Percentiles rank a stretch among this genome's conserved stretches.
These are phyloP conservation scores for Patella caerulea DNA, from an alignment of 2,888 invertebrate species.

Conservation along the genomic window DNA sequence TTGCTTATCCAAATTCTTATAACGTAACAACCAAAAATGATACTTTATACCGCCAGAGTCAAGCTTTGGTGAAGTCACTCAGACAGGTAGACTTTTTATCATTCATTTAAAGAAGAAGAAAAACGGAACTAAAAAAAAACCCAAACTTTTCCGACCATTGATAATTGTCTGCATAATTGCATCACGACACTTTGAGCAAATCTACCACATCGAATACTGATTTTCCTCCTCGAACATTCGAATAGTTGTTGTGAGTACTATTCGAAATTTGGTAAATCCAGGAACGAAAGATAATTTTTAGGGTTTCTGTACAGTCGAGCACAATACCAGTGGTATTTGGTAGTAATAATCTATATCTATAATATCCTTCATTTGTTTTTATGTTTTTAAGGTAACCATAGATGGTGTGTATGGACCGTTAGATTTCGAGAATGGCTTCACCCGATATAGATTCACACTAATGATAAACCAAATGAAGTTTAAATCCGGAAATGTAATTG, in stretches of 20 bases:
- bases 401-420: conserved; percentile 49
- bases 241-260: no score
- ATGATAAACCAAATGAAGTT: conserved; percentile 37
- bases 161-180: no score
- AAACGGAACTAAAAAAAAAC: no score
- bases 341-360: not conserved
- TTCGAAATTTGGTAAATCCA: no score
- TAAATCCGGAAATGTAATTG: conserved; percentile 37
- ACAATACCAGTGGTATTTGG: conserved; percentile 31
- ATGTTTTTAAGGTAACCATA: not conserved
- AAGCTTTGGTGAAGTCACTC: conserved; percentile 13
- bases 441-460: conserved; percentile 44
- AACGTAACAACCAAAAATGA: conserved; percentile 11
- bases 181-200: no score
- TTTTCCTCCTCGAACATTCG: no score
- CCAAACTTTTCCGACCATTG: no score
- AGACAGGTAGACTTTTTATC: no score
- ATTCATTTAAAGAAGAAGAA: no score
- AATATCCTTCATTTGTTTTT: not conserved
- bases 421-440: conserved; percentile 75
- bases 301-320: no score
- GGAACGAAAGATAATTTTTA: no score
- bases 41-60: conserved; percentile 30
- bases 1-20: conserved; percentile 30
- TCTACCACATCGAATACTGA: no score